Evolutionary conservation across 2,888 invertebrate species (phyloP).

Genomic region (Trimorus sp.): DNA sequence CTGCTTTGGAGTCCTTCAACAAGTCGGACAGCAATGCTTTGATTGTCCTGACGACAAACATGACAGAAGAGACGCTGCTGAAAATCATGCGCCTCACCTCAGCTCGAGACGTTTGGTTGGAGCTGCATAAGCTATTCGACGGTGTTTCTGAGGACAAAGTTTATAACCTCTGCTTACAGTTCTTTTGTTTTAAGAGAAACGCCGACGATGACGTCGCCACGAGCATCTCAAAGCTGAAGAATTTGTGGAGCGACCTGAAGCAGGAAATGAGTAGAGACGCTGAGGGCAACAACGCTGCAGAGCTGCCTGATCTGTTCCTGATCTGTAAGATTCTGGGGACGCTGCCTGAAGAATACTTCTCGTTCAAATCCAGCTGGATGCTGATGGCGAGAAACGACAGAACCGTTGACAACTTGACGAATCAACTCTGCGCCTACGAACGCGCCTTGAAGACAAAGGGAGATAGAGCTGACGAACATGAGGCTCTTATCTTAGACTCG

Average conservation of each 20-base stretch:
- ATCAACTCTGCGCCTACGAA: constrained; percentile 43
- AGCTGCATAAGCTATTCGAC: constrained; percentile 26
- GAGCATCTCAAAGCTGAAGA: constrained; percentile 37
- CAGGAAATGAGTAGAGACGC: constrained; percentile 9
- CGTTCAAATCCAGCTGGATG: constrained; percentile 50
- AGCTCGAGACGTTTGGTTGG: constrained; percentile 4
- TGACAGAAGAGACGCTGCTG: too few species aligned
- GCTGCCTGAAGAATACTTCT: constrained; percentile 38
- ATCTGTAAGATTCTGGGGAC: constrained; percentile 8
- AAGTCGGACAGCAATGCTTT: constrained; percentile 15
- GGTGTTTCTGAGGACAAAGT: constrained; percentile 36
- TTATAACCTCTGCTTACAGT: constrained; percentile 26
- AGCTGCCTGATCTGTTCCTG: constrained; percentile 11
- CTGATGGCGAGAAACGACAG: constrained; percentile 39
- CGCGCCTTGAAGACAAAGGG: constrained; percentile 3
- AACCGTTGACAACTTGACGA: constrained; percentile 36
- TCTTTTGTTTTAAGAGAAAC: constrained; percentile 18
- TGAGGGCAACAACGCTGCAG: background rate
- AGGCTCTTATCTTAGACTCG: constrained; percentile 29
- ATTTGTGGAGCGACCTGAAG: constrained; percentile 22
- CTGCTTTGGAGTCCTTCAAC: background rate
- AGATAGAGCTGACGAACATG: background rate
- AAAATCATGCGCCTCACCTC: too few species aligned
- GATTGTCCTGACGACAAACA: constrained; percentile 1
- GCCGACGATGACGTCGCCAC: constrained; percentile 16